Percentiles rank a stretch among this genome's conserved stretches.
These are phyloP conservation scores for Orthonychiurus folsomi DNA, from an alignment of 2,888 invertebrate genomes.

Conservation along the genomic window DNA sequence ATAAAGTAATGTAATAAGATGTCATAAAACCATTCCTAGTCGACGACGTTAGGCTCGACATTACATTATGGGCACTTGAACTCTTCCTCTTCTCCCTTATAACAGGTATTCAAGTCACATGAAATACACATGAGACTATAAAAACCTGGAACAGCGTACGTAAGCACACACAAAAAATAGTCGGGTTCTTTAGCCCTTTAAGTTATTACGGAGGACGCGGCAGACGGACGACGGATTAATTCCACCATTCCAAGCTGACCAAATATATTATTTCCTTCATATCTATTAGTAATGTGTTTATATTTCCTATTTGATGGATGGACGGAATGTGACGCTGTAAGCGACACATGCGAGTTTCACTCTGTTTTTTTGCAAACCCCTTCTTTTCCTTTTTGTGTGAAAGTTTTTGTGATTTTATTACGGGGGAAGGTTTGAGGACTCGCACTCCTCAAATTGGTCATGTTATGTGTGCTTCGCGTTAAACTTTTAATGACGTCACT, in stretches of 20 bases:
- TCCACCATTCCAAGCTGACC: no score
- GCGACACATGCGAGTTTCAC: background rate
- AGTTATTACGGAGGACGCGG: no score
- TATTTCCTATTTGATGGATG: background rate
- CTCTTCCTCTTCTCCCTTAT: no score
- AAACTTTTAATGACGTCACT: background rate
- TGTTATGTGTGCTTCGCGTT: background rate
- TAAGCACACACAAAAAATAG: no score
- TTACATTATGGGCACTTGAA: background rate
- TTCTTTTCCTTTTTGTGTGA: background rate
- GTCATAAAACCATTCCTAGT: background rate
- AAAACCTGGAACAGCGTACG: background rate
- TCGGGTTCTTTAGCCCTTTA: background rate
- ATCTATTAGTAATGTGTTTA: background rate
- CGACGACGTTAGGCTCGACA: background rate
- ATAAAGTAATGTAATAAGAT: background rate
- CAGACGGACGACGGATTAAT: no score
- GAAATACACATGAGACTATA: background rate
- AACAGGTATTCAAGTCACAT: background rate
- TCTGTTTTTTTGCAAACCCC: no score
- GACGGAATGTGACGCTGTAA: no score
- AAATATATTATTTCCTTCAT: background rate
- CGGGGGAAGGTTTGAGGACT: background rate
- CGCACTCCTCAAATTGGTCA: background rate
- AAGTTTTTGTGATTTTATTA: background rate